Percentiles rank a stretch among this genome's conserved stretches.
phyloP scores from a whole-genome alignment of 2,888 invertebrate species.

The Aethes cnicana region DNA sequence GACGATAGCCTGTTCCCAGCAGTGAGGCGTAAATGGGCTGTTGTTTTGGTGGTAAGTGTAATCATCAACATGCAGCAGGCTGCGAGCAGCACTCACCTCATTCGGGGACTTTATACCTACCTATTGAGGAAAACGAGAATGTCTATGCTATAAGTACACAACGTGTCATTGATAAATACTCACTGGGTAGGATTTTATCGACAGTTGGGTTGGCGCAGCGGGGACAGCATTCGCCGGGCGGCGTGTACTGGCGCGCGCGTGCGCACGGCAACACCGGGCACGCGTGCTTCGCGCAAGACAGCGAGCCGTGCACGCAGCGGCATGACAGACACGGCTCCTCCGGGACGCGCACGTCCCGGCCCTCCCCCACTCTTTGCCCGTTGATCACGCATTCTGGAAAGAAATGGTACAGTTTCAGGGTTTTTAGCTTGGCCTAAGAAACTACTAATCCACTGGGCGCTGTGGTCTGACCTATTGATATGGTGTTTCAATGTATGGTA shows the following conservation, averaged over 20 bases:
- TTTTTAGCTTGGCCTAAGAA: too few relatives aligned
- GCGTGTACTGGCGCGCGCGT: conserved; percentile 84
- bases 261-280: conserved; percentile 95
- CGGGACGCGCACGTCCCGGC: conserved; percentile 89
- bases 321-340: conserved; percentile 95
- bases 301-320: conserved; percentile 86
- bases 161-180: conserved; percentile 37
- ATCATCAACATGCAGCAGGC: too few relatives aligned
- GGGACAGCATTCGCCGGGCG: conserved; percentile 91
- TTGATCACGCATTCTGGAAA: conserved; percentile 90
- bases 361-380: conserved; percentile 90
- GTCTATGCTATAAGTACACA: too few relatives aligned
- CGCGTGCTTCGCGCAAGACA: conserved; percentile 91
- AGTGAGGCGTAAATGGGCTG: too few relatives aligned
- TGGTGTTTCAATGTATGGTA: too few relatives aligned
- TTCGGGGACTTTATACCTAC: too few relatives aligned
- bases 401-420: conserved; percentile 12
- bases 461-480: too few relatives aligned
- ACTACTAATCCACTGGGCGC: too few relatives aligned
- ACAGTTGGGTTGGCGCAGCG: conserved; percentile 75
- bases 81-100: too few relatives aligned
- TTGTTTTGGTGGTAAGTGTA: too few relatives aligned
- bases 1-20: too few relatives aligned
- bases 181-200: conserved; percentile 75
- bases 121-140: too few relatives aligned